Evolutionary conservation across 2,888 invertebrate genomes (phyloP).

Genomic region (Tetranychus truncatus): DNA sequence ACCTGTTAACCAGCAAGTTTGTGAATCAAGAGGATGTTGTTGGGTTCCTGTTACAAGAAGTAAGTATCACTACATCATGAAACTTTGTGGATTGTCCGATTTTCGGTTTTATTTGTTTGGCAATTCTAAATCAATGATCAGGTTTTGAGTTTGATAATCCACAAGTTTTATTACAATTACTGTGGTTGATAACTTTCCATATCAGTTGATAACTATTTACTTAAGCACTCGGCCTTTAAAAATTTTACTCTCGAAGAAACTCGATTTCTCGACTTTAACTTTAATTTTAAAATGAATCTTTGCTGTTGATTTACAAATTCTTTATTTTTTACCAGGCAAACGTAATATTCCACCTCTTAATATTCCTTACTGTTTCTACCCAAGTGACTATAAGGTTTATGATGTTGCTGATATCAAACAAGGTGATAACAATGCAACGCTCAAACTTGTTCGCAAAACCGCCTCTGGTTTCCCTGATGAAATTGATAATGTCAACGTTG

Average conservation of each 20-base stretch:
- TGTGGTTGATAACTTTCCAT: background rate
- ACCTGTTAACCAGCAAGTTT: background rate
- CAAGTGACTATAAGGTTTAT: slow-evolving; percentile 3
- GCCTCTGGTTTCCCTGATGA: background rate
- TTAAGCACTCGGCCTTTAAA: too few relatives aligned
- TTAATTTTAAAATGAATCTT: too few relatives aligned
- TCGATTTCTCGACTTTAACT: too few relatives aligned
- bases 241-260: too few relatives aligned
- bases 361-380: background rate
- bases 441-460: background rate
- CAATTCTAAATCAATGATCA: background rate
- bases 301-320: too few relatives aligned
- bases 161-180: background rate
- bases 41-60: background rate
- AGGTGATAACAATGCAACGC: background rate
- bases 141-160: background rate
- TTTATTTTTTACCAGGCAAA: too few relatives aligned
- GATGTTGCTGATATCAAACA: background rate
- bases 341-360: background rate
- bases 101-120: too few relatives aligned
- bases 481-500: slow-evolving; percentile 19
- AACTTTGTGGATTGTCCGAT: background rate
- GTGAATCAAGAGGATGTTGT: slow-evolving; percentile 7
- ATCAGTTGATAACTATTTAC: too few relatives aligned
- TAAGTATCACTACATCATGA: background rate